Base-by-base conservation (phyloP, 2,113 vertebrate genomes). In the Thunnus maccoyii region DNA sequence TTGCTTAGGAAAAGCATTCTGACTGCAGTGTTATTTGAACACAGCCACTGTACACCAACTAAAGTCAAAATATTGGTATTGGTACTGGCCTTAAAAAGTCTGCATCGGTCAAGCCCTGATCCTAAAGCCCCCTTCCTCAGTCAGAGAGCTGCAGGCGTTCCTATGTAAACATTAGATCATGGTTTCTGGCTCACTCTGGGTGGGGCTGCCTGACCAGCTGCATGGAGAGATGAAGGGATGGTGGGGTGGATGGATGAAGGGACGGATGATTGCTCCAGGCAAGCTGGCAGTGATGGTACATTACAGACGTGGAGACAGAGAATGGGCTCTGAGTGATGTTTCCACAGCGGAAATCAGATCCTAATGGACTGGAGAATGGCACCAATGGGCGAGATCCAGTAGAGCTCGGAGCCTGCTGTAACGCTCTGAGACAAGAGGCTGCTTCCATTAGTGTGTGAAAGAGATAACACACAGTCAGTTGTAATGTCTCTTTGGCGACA, bases 121-220 rank as follows among this genome's bases (percentile, higher is more conserved):
- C 41, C 68, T 71, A 50, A 83, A 80, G 46, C 71, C 55, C 18
- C 52, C 18, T 60, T 52, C 47, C 64, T 56, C 63, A 73, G 72
- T 63, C 50, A 22, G 47, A 66, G 55, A 58, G 62, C 69, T 65
- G 75, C 71, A 85, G 66, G 81, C 85, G 48, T 79, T 81, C 77
- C 82, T 76, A 25, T 74, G 32, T 75, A 85, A 85, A 89, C 88
- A 88, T 89, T 70, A 89, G 84, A 50, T 90, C 76, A 86, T 88
- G 72, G 72, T 76, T 75, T 80, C 78, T 86, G 76, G 74, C 71
- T 79, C 2, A 1, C 60, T 63, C 15, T 78, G 86, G 88, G 88
- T 68, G 83, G 83, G 80, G 81, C 76, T n/a, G 60, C 41, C 67
- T 69, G 86, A 36, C 57, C 60, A 64, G 67, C 69, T 73, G 77